These are phyloP conservation scores for Phalloptychus januarius DNA, from an alignment of 2,797 vertebrate genomes.

Conservation along the genomic window DNA sequence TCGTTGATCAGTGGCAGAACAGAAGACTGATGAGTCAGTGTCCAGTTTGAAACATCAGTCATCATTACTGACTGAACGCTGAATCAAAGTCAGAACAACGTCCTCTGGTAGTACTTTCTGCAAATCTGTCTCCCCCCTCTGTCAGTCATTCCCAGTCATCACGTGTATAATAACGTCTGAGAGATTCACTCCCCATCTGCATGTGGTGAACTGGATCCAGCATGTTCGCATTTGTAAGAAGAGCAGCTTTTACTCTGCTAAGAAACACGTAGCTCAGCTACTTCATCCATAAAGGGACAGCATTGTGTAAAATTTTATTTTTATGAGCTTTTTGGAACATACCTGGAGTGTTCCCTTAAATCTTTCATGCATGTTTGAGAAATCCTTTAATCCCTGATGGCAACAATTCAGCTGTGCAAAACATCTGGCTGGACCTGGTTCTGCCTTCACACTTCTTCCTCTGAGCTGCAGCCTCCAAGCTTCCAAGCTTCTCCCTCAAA, in stretches of 20 bases:
- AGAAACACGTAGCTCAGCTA: not conserved
- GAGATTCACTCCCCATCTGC: constrained; percentile 14
- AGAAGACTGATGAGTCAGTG: constrained; percentile 51
- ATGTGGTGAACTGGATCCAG: constrained; percentile 2
- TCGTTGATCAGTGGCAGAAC: constrained; percentile 36
- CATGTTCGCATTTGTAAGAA: not conserved
- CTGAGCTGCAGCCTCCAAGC: no score
- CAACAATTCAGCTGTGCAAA: no score
- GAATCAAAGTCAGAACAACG: constrained; percentile 29
- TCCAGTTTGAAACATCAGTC: constrained; percentile 40
- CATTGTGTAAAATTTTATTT: no score
- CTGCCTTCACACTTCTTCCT: no score
- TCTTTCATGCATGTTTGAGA: no score
- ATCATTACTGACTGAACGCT: constrained; percentile 35
- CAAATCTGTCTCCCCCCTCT: constrained; percentile 9
- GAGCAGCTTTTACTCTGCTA: not conserved
- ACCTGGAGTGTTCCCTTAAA: no score
- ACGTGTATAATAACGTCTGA: constrained; percentile 38
- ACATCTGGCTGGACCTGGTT: no score
- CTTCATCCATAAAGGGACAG: not conserved
- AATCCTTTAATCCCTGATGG: no score
- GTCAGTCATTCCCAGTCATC: constrained; percentile 46
- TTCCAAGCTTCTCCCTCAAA: no score
- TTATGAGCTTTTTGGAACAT: not conserved
- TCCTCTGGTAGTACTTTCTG: constrained; percentile 20